Evolutionary conservation across 2,797 vertebrate genomes (phyloP).

Genomic region (Dendrocincla tyrannina): DNA sequence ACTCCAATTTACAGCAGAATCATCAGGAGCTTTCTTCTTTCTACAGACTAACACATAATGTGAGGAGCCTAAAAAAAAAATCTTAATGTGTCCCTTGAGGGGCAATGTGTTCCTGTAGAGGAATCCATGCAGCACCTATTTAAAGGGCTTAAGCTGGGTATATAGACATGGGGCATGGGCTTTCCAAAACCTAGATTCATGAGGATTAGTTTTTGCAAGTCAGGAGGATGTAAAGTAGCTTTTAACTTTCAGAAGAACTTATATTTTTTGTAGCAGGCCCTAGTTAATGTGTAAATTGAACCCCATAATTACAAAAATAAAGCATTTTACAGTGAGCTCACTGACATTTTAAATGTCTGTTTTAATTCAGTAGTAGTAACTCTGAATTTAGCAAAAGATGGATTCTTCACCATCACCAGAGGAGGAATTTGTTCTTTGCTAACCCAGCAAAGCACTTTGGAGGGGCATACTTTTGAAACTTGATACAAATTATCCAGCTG

Average conservation of each 20-base stretch:
- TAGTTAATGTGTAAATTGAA: not conserved
- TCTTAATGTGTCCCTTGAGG: not conserved
- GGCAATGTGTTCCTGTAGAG: not conserved
- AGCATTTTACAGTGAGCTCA: not conserved
- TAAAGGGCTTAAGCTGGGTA: not conserved
- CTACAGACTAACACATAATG: not conserved
- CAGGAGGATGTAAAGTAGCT: not conserved
- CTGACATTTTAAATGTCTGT: not conserved
- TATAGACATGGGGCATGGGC: not conserved
- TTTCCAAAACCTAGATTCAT: not conserved
- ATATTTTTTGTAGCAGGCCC: not conserved
- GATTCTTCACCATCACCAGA: not conserved
- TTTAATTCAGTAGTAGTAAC: not conserved
- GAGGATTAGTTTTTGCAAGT: not conserved
- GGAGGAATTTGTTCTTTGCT: not conserved
- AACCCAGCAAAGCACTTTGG: not conserved
- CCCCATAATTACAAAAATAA: not conserved
- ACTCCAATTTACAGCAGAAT: not conserved
- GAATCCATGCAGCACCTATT: not conserved
- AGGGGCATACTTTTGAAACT: not conserved
- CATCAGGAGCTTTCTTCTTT: not conserved
- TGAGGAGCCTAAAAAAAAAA: not conserved
- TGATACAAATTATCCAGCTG: not conserved
- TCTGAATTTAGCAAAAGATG: not conserved
- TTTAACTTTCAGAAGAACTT: not conserved